A percentile compares a stretch with the other conserved stretches of the same genome.
Conservation (phyloP, 2,888 invertebrate genomes). For the Uropetala carovei region DNA sequence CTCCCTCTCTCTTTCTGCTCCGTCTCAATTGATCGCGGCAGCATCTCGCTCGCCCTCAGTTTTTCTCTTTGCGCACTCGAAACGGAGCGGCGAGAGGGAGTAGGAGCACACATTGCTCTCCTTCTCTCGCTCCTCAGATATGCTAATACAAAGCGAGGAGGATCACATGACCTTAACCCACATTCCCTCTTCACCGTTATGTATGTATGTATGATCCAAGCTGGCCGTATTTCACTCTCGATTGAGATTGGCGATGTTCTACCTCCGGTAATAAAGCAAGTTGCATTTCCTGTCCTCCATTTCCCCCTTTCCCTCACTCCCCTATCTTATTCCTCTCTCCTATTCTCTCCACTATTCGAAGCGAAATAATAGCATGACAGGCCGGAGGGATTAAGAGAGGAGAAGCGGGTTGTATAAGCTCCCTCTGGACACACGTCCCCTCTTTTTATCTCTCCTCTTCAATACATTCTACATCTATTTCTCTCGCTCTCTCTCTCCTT, state of each 20-base stretch:
- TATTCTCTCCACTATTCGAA: no score
- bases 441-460: no score
- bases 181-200: neutral
- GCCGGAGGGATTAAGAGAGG: no score
- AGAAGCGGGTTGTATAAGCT: no score
- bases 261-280: neutral
- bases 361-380: no score
- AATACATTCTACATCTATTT: no score
- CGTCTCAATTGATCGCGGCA: neutral
- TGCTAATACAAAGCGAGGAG: slow-evolving; percentile 11
- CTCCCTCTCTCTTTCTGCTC: neutral
- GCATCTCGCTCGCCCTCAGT: no score
- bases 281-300: neutral
- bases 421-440: no score
- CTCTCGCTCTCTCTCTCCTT: no score
- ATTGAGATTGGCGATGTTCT: neutral
- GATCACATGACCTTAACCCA: neutral
- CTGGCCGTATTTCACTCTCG: neutral
- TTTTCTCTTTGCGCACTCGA: no score
- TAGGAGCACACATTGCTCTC: neutral
- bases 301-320: neutral
- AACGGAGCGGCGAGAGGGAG: no score
- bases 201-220: neutral
- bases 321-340: neutral
- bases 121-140: neutral